Percentiles rank a stretch among this genome's conserved stretches.
phyloP scores from a whole-genome alignment of 2,888 invertebrate genomes.

The Dryobota labecula region DNA sequence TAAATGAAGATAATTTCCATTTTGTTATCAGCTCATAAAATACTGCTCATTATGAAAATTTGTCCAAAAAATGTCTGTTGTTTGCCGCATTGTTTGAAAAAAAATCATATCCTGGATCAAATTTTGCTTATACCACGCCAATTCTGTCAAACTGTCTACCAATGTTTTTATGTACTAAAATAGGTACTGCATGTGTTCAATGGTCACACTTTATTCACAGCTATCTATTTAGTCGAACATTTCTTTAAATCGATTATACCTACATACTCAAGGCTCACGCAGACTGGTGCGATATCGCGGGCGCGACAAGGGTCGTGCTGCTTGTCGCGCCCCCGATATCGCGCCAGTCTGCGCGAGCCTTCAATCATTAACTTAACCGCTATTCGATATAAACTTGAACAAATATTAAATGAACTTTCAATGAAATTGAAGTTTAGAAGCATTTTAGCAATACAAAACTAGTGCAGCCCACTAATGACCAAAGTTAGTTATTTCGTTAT shows the following conservation, averaged over 20 bases:
- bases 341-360: too few species aligned
- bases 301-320: too few species aligned
- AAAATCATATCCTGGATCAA: not conserved
- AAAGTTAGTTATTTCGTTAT: constrained; percentile 41
- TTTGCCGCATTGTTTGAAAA: not conserved
- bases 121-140: too few species aligned
- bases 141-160: too few species aligned
- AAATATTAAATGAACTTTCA: constrained; percentile 29
- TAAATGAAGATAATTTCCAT: not conserved
- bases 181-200: not conserved
- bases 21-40: not conserved
- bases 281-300: too few species aligned
- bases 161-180: not conserved
- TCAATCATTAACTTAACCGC: constrained; percentile 29
- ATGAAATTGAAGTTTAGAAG: constrained; percentile 10
- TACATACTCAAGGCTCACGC: too few species aligned
- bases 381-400: constrained; percentile 21
- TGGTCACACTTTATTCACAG: not conserved
- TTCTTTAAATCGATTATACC: constrained; percentile 19
- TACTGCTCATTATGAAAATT: too few species aligned
- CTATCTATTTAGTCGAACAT: not conserved
- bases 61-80: not conserved
- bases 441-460: constrained; percentile 37
- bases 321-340: too few species aligned
- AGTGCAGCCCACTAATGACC: constrained; percentile 48